Evolutionary conservation across 2,888 invertebrate species (phyloP), one percentile per base, ranked within the genome.

Genomic region (Caenorhabditis plicata): DNA sequence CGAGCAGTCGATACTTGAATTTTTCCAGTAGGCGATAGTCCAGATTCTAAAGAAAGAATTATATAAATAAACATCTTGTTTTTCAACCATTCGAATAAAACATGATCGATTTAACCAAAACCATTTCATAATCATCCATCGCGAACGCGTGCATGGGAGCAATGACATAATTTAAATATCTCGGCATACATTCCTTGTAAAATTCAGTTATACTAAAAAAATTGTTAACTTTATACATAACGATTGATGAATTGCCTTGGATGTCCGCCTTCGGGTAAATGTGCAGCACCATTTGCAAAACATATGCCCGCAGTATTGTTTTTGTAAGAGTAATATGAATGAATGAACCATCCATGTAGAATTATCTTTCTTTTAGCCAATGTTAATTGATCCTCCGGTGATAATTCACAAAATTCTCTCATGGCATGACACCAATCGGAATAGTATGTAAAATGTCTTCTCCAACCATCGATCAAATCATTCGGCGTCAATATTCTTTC

Each of bases 401-500:
- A 50, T 9, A 70, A 40, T 9, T 33, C 25, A 11, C 31, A 44
- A 41, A 67, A 70, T 23, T 67, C 67, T 9, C 63, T 63, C 54
- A 70, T 53, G 1, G 58, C 62, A 43, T 53, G 54, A 27, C 65
- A 65, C 68, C 68, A 68, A 42, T 68, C 68, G 4, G 62, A 55
- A 35, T 39, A 68, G 27, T 55, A 63, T 19, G 63, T 64, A 51
- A 67, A 67, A 31, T 67, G 67, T 35, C 71, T 61, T 17, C 71
- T 54, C 64, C 69, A 69, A 60, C 60, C 70, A 35, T 70, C 66
- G 19, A 70, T 70, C n/a, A 70, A 42, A 32, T 57, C 64, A 11
- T 55, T 57, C 9, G 64, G 64, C 25, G 64, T 64, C 20, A 63
- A 45, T 0, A 57, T 25, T 13, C 63, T 41, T 3, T 48, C 49